A percentile compares a stretch with the other conserved stretches of the same genome.
These are phyloP conservation scores for Limenitis camilla DNA, from an alignment of 2,888 invertebrate species.

Conservation along the genomic window DNA sequence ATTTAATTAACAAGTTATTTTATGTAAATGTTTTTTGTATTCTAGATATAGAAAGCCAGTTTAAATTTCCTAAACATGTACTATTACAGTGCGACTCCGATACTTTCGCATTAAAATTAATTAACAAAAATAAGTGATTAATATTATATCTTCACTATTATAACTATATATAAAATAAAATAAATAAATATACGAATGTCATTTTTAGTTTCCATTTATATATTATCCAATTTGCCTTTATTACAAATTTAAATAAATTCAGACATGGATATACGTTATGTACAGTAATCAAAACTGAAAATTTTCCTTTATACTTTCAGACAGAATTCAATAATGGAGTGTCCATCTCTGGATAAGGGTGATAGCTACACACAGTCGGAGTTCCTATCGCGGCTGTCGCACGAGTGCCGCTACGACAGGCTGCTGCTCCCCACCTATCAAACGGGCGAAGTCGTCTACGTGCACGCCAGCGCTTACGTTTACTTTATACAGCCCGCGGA, in stretches of 20 bases:
- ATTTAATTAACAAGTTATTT: too few species aligned
- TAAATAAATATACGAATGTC: too few species aligned
- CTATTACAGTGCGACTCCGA: too few species aligned
- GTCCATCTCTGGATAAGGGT: conserved; percentile 71
- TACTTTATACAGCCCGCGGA: conserved; percentile 89
- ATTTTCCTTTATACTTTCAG: conserved; percentile 28
- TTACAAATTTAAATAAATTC: not conserved
- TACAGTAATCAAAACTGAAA: not conserved
- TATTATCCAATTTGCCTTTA: not conserved
- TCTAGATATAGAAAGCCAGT: too few species aligned
- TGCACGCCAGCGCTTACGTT: conserved; percentile 84
- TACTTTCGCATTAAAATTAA: too few species aligned
- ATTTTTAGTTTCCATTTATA: not conserved
- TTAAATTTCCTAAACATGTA: too few species aligned
- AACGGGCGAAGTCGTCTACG: conserved; percentile 79
- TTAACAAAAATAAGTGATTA: too few species aligned
- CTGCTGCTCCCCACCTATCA: conserved; percentile 79
- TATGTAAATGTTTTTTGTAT: too few species aligned
- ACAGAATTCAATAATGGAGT: conserved; percentile 43
- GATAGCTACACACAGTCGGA: conserved; percentile 82
- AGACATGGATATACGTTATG: too few species aligned
- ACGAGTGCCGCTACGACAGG: conserved; percentile 85
- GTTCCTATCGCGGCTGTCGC: conserved; percentile 79
- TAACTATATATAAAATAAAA: too few species aligned
- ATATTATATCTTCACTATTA: too few species aligned